phyloP scores from a whole-genome alignment of 1,140 invertebrate genomes.

The Coelopa frigida region DNA sequence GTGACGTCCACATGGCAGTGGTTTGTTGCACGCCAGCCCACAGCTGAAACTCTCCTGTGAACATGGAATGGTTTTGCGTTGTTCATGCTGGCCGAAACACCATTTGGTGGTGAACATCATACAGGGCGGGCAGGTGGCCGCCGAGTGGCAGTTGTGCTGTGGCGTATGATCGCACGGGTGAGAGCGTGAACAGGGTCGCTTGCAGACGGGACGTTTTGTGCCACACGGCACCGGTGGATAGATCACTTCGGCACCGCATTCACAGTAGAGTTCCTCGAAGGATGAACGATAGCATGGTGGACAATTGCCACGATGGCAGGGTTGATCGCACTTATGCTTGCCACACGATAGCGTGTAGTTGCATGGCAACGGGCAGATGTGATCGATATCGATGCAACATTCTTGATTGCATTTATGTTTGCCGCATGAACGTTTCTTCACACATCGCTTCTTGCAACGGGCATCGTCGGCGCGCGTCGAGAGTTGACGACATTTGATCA shows the following conservation, averaged over 20 bases:
- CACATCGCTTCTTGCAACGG: conserved; percentile 80
- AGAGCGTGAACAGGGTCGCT: conserved; percentile 63
- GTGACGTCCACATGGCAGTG: conserved; percentile 69
- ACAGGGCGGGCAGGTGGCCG: conserved; percentile 81
- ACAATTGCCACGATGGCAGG: conserved; percentile 85
- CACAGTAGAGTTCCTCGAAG: conserved; percentile 87
- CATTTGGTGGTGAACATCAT: conserved; percentile 78
- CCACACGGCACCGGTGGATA: conserved; percentile 90
- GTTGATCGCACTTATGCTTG: conserved; percentile 77
- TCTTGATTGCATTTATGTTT: conserved; percentile 81
- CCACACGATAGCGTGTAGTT: conserved; percentile 75
- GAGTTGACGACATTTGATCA: conserved; percentile 71
- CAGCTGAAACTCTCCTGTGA: conserved; percentile 83
- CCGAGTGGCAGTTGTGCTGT: conserved; percentile 56
- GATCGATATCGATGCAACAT: conserved; percentile 81
- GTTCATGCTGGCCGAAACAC: conserved; percentile 86
- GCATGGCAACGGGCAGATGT: conserved; percentile 78
- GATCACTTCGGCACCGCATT: conserved; percentile 78
- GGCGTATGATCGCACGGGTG: conserved; percentile 77
- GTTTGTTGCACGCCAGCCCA: conserved; percentile 75
- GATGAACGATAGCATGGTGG: conserved; percentile 73
- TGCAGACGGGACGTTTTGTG: conserved; percentile 72
- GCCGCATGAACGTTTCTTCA: conserved; percentile 73
- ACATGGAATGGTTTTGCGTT: conserved; percentile 82
- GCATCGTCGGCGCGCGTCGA: conserved; percentile 62